Base-by-base conservation (phyloP, 2,888 invertebrate genomes). In the Neocrepidodera transversa region DNA sequence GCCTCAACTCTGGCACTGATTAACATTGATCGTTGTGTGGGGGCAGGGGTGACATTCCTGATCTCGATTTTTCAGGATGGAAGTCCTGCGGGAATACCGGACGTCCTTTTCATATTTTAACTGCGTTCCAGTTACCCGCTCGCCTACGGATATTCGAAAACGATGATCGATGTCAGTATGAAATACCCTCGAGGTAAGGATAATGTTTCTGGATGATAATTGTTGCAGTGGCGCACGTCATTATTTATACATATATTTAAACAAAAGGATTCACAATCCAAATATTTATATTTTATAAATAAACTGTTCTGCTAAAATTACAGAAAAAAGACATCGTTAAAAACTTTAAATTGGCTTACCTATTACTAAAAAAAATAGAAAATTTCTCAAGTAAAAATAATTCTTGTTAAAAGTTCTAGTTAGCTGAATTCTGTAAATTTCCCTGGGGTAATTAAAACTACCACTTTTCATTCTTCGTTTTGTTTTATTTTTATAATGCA, bases 71-170 rank as follows among this genome's bases (percentile, higher is more conserved):
- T 54, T 40, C 35, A 14, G 43, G 17, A 40, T 43, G 26, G 11
- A 23, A 32, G 23, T 32, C 51, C 51, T 51, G 32, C 38, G 28
- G 51, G 51, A 51, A 51, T 30, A n/a, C 42, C 51, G 36, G 28
- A 23, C 40, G 51, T 51, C 40, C 51, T 51, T 42, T 51, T 40
- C 40, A 40, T 51, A 51, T 42, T 51, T 51, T 28, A 51, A 51
- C 51, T 40, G 28, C 42, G 38, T 51, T 30, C 40, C 40, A 38
- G 26, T 51, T 40, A 16, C 23, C 38, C 26, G 17, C 8, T 51
- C 13, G 28, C 51, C 51, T 51, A 17, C 10, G 40, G 51, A 38
- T 51, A 51, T 36, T 40, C 28, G 51, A 28, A 42, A 51, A 36
- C 18, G 11, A 40, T 23, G 38, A 51, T 51, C 51, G 38, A 51